Conservation (phyloP, 2,113 vertebrate species). For the Agapornis roseicollis region DNA sequence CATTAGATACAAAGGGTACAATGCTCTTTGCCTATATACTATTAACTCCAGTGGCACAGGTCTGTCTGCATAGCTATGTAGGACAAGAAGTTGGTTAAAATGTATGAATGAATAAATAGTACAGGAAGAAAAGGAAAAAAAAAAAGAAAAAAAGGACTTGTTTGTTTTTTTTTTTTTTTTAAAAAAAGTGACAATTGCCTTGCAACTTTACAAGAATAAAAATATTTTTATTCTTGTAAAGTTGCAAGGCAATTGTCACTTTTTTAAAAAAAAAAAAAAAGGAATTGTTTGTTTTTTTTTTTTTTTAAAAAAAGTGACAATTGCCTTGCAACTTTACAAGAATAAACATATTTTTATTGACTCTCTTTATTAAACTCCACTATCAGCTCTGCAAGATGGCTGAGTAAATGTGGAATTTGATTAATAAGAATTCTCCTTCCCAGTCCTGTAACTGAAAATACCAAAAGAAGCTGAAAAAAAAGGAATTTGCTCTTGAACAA, state of each 20-base stretch:
- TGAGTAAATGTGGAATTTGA: background rate
- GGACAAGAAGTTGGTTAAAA: background rate
- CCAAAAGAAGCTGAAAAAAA: background rate
- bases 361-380: background rate
- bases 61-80: background rate
- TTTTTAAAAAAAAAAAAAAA: background rate
- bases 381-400: background rate
- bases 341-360: background rate
- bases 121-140: background rate
- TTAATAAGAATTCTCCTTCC: background rate
- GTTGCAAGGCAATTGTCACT: too few species aligned
- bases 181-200: background rate
- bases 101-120: background rate
- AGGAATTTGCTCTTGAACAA: background rate
- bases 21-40: fast-evolving
- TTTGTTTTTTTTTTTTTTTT: background rate
- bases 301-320: background rate
- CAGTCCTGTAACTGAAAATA: background rate
- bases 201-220: background rate
- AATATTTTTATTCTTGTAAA: background rate
- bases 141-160: background rate
- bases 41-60: background rate
- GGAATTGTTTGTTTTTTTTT: background rate
- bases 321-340: background rate
- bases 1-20: background rate